phyloP scores from a whole-genome alignment of 2,797 vertebrate genomes.

The Aldrovandia affinis region DNA sequence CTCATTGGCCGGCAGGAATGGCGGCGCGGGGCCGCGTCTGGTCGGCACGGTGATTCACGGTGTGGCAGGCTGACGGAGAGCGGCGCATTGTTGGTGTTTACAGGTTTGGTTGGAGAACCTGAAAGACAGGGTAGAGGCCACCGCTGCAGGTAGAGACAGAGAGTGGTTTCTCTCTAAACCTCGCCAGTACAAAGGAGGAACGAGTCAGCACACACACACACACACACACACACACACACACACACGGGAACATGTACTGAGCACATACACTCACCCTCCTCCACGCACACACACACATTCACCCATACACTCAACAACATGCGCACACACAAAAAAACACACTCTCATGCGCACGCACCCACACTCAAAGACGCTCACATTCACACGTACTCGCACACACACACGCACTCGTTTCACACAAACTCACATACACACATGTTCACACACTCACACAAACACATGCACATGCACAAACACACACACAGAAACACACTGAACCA shows the following conservation, averaged over 20 bases:
- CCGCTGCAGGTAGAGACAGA: slow-evolving; percentile 43
- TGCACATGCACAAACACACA: too few relatives aligned
- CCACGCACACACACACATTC: too few relatives aligned
- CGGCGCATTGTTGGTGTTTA: slow-evolving; percentile 66
- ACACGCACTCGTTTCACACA: too few relatives aligned
- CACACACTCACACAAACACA: background rate
- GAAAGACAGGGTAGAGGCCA: slow-evolving; percentile 67
- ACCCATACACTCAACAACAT: too few relatives aligned
- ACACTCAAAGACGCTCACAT: background rate
- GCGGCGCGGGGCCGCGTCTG: slow-evolving; percentile 49
- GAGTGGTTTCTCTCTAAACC: background rate
- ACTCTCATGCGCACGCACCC: too few relatives aligned
- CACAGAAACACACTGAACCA: too few relatives aligned
- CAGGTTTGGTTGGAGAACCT: slow-evolving; percentile 72
- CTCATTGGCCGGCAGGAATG: slow-evolving; percentile 46
- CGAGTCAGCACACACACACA: background rate
- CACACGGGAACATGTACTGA: background rate
- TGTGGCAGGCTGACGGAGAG: slow-evolving; percentile 53
- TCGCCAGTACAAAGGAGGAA: background rate
- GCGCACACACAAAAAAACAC: background rate
- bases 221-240: background rate
- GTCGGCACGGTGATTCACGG: slow-evolving; percentile 62
- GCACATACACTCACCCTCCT: too few relatives aligned
- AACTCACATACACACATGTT: too few relatives aligned
- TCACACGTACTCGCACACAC: too few relatives aligned